Evolutionary conservation across 2,797 vertebrate genomes (phyloP).

Genomic region (Mormyrus hasselquistii): DNA sequence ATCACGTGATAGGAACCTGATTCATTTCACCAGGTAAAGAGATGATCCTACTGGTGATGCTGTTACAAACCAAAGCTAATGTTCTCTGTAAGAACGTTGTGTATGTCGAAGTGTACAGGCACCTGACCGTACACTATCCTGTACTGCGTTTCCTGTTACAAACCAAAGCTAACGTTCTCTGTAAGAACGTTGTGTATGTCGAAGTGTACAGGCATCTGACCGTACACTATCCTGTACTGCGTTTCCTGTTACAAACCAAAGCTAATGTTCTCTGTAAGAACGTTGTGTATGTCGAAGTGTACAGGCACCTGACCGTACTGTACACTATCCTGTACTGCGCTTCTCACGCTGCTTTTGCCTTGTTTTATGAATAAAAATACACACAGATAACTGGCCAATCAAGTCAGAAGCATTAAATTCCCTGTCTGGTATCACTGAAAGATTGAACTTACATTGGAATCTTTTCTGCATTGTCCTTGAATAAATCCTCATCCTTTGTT

Average conservation of each 20-base stretch:
- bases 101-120: not conserved
- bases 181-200: not conserved
- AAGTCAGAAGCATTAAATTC: not conserved
- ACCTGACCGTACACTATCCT: not conserved
- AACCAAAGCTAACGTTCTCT: not conserved
- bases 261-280: not conserved
- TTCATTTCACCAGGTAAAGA: not conserved
- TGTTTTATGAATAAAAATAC: not conserved
- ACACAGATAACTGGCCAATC: not conserved
- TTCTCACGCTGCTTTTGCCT: not conserved
- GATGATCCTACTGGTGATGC: not conserved
- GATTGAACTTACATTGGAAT: slow-evolving; percentile 65
- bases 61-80: not conserved
- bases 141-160: not conserved
- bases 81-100: not conserved
- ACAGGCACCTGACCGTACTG: not conserved
- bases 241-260: not conserved
- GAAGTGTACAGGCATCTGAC: not conserved
- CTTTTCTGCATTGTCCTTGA: slow-evolving; percentile 54
- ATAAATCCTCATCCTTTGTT: slow-evolving; percentile 51
- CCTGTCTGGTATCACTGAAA: not conserved
- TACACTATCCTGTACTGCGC: not conserved
- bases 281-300: not conserved
- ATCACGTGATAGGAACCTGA: not conserved
- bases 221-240: not conserved